Evolutionary conservation across 2,113 vertebrate species (phyloP).

Genomic region (Microcebus lehilahytsara): DNA sequence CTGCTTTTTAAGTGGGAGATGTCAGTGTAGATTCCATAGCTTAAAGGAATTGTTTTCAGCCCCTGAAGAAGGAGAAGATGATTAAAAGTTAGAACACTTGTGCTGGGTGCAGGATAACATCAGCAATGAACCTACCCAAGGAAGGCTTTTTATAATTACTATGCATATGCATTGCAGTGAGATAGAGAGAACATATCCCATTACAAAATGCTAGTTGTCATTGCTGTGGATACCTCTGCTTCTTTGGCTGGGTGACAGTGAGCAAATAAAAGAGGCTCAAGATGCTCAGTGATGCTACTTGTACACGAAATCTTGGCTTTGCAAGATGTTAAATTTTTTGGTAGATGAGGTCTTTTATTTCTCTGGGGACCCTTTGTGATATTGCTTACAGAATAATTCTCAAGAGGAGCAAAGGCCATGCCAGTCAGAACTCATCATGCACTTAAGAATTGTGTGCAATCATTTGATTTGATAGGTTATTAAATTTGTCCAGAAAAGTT

Average conservation of each 20-base stretch:
- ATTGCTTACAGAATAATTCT: conserved; percentile 27
- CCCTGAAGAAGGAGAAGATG: conserved; percentile 15
- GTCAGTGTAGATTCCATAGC: background rate
- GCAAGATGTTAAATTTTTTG: background rate
- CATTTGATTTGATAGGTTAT: background rate
- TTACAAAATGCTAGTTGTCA: background rate
- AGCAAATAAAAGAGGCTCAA: background rate
- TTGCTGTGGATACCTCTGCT: background rate
- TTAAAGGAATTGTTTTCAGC: background rate
- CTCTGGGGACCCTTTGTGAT: background rate
- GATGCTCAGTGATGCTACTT: background rate
- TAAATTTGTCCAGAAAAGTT: background rate
- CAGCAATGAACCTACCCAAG: background rate
- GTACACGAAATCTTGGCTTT: background rate
- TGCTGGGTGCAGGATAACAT: background rate
- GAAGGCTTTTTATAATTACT: background rate
- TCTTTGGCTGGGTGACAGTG: background rate
- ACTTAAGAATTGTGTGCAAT: background rate
- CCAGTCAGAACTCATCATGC: background rate
- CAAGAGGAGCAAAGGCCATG: background rate
- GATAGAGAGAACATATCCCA: background rate
- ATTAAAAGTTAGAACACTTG: background rate
- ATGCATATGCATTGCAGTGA: background rate
- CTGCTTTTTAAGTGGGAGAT: background rate
- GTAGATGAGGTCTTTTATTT: background rate